Percentiles rank a stretch among this genome's conserved stretches.
These are phyloP conservation scores for Drosophila nigromelanica DNA, from an alignment of 1,140 invertebrate genomes.

Conservation along the genomic window DNA sequence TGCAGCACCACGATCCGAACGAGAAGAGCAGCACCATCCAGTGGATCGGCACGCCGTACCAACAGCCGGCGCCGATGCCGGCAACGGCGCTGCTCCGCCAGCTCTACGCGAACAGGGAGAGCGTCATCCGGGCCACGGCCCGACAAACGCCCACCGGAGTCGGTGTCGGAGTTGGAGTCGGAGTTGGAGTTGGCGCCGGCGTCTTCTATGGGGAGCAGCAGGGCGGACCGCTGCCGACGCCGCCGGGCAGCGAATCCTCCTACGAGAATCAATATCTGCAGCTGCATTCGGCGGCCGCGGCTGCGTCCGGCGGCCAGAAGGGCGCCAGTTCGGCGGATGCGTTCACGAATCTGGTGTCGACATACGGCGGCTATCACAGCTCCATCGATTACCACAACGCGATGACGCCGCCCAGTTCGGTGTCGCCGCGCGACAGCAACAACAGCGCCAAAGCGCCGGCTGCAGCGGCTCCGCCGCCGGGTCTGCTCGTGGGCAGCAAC, in stretches of 20 bases:
- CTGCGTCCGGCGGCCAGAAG: conserved; percentile 65
- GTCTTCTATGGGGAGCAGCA: conserved; percentile 85
- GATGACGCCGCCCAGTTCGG: conserved; percentile 97
- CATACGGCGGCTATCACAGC: conserved; percentile 87
- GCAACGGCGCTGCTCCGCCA: conserved; percentile 94
- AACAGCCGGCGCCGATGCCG: conserved; percentile 88
- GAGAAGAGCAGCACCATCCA: conserved; percentile 91
- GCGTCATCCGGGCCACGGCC: conserved; percentile 92
- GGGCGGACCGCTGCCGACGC: conserved; percentile 92
- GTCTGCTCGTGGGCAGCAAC: conserved; percentile 84
- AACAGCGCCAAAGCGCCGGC: conserved; percentile 87
- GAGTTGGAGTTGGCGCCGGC: not conserved
- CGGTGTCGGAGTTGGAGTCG: conserved; percentile 46
- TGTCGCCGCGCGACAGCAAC: conserved; percentile 92
- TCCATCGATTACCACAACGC: conserved; percentile 93
- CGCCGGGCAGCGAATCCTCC: conserved; percentile 92
- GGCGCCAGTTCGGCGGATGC: conserved; percentile 84
- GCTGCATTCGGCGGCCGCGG: conserved; percentile 85
- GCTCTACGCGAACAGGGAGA: conserved; percentile 96
- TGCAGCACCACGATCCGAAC: conserved; percentile 88
- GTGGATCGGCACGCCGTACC: conserved; percentile 94
- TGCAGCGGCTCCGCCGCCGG: conserved; percentile 87
- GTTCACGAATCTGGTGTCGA: conserved; percentile 86
- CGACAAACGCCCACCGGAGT: conserved; percentile 82
- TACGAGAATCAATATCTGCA: conserved; percentile 89